These are phyloP conservation scores for Phylloscopus trochiloides DNA, from an alignment of 2,113 vertebrate species.

Conservation along the genomic window DNA sequence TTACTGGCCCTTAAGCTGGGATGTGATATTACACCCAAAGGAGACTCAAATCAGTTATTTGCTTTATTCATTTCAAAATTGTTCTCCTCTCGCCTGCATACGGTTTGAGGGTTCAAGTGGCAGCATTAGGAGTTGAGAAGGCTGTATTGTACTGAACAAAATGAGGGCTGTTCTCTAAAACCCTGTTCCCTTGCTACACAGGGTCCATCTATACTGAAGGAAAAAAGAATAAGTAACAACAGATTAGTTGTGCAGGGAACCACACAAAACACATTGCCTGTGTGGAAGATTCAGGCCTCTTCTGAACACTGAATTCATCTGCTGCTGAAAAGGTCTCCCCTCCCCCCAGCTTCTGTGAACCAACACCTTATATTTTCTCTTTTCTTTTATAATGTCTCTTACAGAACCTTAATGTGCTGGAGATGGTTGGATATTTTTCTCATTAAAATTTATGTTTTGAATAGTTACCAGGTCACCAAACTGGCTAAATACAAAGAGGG, in stretches of 20 bases:
- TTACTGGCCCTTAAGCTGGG: background rate
- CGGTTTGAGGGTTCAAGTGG: constrained; percentile 26
- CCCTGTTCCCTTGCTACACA: constrained; percentile 2
- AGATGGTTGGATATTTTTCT: constrained; percentile 13
- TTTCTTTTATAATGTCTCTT: background rate
- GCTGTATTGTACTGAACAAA: constrained; percentile 57
- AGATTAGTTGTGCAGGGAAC: constrained; percentile 48
- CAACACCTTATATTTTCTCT: background rate
- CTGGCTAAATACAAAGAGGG: background rate
- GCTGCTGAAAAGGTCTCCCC: constrained; percentile 1
- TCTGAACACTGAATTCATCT: background rate
- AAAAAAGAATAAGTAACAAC: constrained; percentile 50
- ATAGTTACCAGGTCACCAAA: constrained; percentile 32
- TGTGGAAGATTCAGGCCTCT: background rate
- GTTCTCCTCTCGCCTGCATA: background rate
- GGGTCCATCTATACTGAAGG: constrained; percentile 45
- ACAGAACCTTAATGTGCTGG: background rate
- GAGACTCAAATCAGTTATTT: background rate
- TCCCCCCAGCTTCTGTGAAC: background rate
- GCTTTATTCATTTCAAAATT: constrained; percentile 25
- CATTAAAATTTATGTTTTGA: constrained; percentile 7
- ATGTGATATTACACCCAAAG: background rate
- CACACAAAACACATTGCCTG: constrained; percentile 10
- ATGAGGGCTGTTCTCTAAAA: constrained; percentile 53
- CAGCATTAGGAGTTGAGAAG: background rate